A percentile compares a stretch with the other conserved stretches of the same genome.
Conservation (phyloP, 2,113 vertebrate species). For the Melanotaenia duboulayi region DNA sequence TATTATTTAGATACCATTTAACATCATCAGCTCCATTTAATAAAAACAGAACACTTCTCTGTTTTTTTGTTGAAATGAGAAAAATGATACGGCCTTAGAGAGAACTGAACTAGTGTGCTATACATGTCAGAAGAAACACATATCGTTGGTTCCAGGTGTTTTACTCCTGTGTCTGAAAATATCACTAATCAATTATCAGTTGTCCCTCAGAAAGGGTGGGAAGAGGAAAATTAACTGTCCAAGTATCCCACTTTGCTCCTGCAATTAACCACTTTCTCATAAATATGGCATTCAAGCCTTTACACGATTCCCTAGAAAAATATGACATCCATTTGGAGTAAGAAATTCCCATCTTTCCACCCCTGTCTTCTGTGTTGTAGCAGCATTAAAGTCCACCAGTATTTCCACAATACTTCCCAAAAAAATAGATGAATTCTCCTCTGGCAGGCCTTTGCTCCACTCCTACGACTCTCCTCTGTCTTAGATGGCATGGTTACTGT, state of each 20-base stretch:
- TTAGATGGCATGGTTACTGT: constrained; percentile 97
- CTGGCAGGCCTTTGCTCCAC: constrained; percentile 35
- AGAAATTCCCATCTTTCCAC: constrained; percentile 67
- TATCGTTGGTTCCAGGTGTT: constrained; percentile 46
- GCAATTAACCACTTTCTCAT: constrained; percentile 37
- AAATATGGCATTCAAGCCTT: constrained; percentile 52
- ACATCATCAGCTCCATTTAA: constrained; percentile 54
- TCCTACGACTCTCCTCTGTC: constrained; percentile 37
- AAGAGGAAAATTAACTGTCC: constrained; percentile 68
- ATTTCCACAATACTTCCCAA: constrained; percentile 35
- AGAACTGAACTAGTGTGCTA: constrained; percentile 63
- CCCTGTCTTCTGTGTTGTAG: constrained; percentile 42
- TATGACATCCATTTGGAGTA: constrained; percentile 63
- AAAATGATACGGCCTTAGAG: constrained; percentile 42
- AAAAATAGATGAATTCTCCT: constrained; percentile 57
- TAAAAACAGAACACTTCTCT: constrained; percentile 37
- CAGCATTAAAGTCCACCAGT: constrained; percentile 47
- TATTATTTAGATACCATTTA: constrained; percentile 45
- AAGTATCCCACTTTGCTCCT: constrained; percentile 31
- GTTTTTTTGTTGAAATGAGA: constrained; percentile 61
- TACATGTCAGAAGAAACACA: constrained; percentile 73
- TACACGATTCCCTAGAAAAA: constrained; percentile 60
- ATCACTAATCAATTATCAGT: constrained; percentile 35
- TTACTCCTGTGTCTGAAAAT: constrained; percentile 61
- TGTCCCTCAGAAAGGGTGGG: constrained; percentile 48